These are phyloP conservation scores for Brachionus manjavacas DNA, from an alignment of 1,140 invertebrate genomes.

Conservation along the genomic window DNA sequence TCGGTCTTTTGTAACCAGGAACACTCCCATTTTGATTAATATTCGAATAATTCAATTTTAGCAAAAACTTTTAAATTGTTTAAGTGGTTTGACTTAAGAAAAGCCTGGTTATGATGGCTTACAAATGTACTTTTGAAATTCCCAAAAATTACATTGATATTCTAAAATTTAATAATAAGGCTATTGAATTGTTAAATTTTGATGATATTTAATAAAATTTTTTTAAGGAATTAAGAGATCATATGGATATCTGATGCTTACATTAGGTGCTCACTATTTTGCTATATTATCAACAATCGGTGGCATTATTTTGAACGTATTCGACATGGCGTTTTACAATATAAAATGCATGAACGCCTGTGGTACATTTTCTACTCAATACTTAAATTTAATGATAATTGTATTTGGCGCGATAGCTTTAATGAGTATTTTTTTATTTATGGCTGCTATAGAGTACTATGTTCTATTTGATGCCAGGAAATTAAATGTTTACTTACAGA, in stretches of 20 bases:
- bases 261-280: neutral
- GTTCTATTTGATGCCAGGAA: neutral
- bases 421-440: neutral
- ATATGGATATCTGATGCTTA: neutral
- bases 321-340: conserved; percentile 30
- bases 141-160: no score
- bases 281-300: neutral
- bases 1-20: no score
- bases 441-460: neutral
- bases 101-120: no score
- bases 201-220: neutral
- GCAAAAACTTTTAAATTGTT: no score
- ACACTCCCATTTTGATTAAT: no score
- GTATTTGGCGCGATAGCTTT: neutral
- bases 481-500: conserved; percentile 14
- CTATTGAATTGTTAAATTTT: neutral
- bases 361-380: conserved; percentile 11
- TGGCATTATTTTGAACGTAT: conserved; percentile 6
- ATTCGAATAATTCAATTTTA: no score
- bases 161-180: no score
- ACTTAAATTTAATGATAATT: conserved; percentile 30
- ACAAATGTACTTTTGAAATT: no score
- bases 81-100: no score
- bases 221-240: neutral
- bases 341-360: conserved; percentile 12